Evolutionary conservation across 2,113 vertebrate genomes (phyloP).

Genomic region (Sinosuthora webbiana): DNA sequence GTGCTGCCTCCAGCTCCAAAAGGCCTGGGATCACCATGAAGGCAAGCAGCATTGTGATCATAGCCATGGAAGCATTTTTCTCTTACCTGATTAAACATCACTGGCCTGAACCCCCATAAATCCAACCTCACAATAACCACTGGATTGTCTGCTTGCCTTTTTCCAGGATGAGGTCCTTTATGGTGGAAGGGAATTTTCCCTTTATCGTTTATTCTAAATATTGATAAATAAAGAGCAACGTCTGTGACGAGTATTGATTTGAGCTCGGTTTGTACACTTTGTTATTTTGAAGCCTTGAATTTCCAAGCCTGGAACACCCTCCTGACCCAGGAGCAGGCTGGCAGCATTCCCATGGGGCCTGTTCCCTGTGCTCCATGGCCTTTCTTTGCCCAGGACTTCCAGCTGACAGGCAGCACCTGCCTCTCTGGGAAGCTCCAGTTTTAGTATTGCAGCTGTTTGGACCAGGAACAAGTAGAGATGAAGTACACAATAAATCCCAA

Average conservation of each 20-base stretch:
- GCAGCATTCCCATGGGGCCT: not conserved
- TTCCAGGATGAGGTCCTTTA: not conserved
- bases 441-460: not conserved
- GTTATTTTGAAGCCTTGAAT: not conserved
- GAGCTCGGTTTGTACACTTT: not conserved
- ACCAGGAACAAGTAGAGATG: not conserved
- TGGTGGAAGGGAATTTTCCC: not conserved
- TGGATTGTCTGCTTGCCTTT: not conserved
- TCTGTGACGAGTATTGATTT: not conserved
- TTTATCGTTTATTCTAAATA: not conserved
- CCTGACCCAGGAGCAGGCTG: not conserved
- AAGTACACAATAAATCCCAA: not conserved
- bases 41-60: not conserved
- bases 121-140: not conserved
- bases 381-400: not conserved
- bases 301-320: not conserved
- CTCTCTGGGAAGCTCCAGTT: not conserved
- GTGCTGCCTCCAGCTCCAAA: not conserved
- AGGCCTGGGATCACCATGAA: fast-evolving
- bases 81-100: not conserved
- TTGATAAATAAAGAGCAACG: not conserved
- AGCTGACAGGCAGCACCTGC: not conserved
- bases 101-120: not conserved
- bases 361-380: not conserved
- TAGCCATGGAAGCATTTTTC: not conserved